Percentiles rank a stretch among this genome's conserved stretches.
Conservation (phyloP, 2,888 invertebrate genomes). For the Brenthis ino region DNA sequence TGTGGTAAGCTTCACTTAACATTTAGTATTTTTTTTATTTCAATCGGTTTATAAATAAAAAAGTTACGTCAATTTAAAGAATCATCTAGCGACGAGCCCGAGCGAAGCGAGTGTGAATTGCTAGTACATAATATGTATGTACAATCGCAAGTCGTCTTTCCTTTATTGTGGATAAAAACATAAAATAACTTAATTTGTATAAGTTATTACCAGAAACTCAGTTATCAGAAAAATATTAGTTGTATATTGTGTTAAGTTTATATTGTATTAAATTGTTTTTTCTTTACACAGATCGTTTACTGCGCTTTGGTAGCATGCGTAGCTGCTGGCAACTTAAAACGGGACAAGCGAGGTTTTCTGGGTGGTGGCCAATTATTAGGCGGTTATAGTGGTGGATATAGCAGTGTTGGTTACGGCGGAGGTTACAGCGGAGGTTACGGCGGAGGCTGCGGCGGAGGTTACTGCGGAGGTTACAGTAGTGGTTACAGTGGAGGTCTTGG, state of each 20-base stretch:
- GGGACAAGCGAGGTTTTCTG: conserved; percentile 40
- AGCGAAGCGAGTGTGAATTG: too few species aligned
- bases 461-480: conserved; percentile 2
- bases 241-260: neutral
- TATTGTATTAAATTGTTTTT: neutral
- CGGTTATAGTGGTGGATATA: conserved; percentile 27
- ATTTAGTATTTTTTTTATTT: too few species aligned
- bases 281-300: conserved; percentile 33
- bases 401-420: neutral
- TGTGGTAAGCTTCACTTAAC: too few species aligned
- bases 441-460: neutral
- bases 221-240: too few species aligned
- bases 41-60: too few species aligned
- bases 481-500: conserved; percentile 16
- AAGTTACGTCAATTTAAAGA: too few species aligned
- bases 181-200: too few species aligned
- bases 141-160: too few species aligned
- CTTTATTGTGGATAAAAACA: too few species aligned
- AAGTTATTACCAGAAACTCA: too few species aligned
- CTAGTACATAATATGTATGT: too few species aligned
- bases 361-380: conserved; percentile 30
- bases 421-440: neutral
- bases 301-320: conserved; percentile 36
- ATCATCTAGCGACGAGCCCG: too few species aligned
- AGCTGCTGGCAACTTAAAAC: conserved; percentile 31